Evolutionary conservation across 2,888 invertebrate species (phyloP).

Genomic region (Melinaea menophilus): DNA sequence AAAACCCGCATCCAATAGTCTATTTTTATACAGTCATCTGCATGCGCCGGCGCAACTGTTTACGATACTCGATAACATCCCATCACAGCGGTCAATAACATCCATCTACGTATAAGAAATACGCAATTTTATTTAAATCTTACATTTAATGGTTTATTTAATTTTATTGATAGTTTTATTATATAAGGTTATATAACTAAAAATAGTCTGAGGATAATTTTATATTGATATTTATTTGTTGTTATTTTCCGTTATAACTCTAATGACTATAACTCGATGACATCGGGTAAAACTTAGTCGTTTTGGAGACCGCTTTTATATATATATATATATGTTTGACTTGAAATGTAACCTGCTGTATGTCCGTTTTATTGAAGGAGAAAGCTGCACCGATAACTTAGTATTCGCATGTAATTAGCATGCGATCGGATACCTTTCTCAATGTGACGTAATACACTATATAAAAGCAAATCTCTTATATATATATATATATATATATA

Average conservation of each 20-base stretch:
- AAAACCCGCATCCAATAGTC: conserved; percentile 19
- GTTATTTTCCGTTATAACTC: too few species aligned
- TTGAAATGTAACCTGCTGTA: not conserved
- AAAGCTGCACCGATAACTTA: conserved; percentile 24
- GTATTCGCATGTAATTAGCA: conserved; percentile 24
- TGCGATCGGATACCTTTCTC: conserved; percentile 16
- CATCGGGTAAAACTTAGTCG: too few species aligned
- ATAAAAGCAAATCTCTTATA: too few species aligned
- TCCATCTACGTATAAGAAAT: conserved; percentile 8
- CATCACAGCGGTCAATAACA: conserved; percentile 34
- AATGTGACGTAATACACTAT: not conserved
- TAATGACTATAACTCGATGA: too few species aligned
- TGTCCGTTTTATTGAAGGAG: conserved; percentile 17
- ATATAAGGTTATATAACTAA: too few species aligned
- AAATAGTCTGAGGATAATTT: too few species aligned
- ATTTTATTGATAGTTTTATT: too few species aligned
- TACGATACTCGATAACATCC: conserved; percentile 32
- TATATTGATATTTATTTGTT: too few species aligned
- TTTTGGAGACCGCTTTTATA: too few species aligned
- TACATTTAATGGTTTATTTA: too few species aligned
- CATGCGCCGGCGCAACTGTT: conserved; percentile 34
- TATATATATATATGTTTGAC: too few species aligned
- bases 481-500: not conserved
- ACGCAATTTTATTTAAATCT: conserved; percentile 13
- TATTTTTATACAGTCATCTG: conserved; percentile 32